A percentile compares a stretch with the other conserved stretches of the same genome.
phyloP scores from a whole-genome alignment of 2,113 vertebrate species.

The Columba janthina region DNA sequence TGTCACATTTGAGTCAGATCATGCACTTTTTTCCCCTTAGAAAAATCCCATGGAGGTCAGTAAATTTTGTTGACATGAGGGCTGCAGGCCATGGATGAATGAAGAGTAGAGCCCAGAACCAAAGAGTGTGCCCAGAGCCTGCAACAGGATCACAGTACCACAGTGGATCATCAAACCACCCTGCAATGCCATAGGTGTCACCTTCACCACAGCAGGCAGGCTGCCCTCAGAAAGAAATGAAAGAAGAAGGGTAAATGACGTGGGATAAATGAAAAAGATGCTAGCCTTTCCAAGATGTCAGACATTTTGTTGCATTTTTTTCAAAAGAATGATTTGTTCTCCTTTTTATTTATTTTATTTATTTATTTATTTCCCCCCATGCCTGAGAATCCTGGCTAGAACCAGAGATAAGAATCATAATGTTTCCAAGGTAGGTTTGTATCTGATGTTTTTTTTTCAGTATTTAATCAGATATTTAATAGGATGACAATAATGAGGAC shows the following conservation, averaged over 20 bases:
- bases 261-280: background rate
- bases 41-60: background rate
- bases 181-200: background rate
- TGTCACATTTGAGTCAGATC: background rate
- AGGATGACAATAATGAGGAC: background rate
- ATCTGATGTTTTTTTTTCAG: background rate
- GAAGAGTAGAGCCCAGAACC: background rate
- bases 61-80: background rate
- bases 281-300: background rate
- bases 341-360: too few species aligned
- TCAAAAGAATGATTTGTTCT: background rate
- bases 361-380: too few species aligned
- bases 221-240: background rate
- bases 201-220: background rate
- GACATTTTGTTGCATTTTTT: background rate
- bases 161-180: background rate
- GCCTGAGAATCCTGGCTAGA: background rate
- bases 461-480: background rate
- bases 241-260: background rate
- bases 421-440: background rate
- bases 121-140: background rate
- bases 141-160: background rate
- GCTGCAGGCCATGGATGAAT: background rate
- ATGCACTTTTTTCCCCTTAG: background rate
- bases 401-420: background rate